These are phyloP conservation scores for Holacanthus passer DNA, from an alignment of 2,113 vertebrate species.

Conservation along the genomic window DNA sequence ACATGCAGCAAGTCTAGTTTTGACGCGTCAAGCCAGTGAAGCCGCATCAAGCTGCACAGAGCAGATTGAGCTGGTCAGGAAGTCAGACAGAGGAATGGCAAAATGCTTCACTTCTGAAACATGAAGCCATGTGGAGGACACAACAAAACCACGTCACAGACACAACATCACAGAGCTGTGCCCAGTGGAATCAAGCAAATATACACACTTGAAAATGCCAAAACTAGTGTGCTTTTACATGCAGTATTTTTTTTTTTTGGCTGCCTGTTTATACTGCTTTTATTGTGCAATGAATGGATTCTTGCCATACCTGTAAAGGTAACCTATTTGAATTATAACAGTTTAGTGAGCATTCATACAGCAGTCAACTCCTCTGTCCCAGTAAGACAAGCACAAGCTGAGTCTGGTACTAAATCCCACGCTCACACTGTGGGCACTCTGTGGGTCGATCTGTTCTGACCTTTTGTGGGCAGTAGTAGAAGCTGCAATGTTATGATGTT, in stretches of 20 bases:
- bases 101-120: too few species aligned
- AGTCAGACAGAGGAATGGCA: too few species aligned
- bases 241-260: neutral
- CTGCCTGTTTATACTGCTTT: neutral
- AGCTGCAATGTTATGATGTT: slow-evolving; percentile 38
- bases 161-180: too few species aligned
- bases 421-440: slow-evolving; percentile 27
- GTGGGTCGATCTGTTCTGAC: slow-evolving; percentile 46
- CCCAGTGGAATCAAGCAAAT: too few species aligned
- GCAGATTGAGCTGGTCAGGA: too few species aligned
- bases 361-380: slow-evolving; percentile 10
- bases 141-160: too few species aligned
- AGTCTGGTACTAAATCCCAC: slow-evolving; percentile 39
- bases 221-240: neutral
- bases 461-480: slow-evolving; percentile 47
- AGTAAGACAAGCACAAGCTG: slow-evolving; percentile 21
- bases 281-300: neutral
- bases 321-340: neutral
- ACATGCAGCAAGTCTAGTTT: too few species aligned
- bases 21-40: too few species aligned
- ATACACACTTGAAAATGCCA: neutral
- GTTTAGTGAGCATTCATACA: neutral
- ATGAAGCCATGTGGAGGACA: too few species aligned
- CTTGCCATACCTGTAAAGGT: neutral
- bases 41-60: too few species aligned